Evolutionary conservation across 1,140 invertebrate genomes (phyloP), one percentile per base, ranked within the genome.

Genomic region (Samia ricini): DNA sequence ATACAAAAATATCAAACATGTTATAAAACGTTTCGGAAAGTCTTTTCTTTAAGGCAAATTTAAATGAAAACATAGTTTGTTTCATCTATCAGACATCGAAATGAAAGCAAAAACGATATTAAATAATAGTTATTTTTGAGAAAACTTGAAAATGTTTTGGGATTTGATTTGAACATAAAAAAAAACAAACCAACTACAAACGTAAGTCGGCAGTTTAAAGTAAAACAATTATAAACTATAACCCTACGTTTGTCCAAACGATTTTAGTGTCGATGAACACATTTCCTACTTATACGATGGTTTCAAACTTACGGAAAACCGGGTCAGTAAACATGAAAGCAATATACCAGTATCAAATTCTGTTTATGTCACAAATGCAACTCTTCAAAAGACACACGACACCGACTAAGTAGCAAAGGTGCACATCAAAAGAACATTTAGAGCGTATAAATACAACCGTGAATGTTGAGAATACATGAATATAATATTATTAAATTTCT

Each of bases 311-410:
- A 42, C 12, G 33, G 8, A 42, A 15, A 42, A 42, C 12, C 33
- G n/a, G 33, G 33, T 42, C 33, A 42, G 33, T 42, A 42, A 42
- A 10, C 33, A 42, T 42, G 33, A 42, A 42, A 42, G 33, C 33
- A 55, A 23, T 24, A 10, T n/a, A n/a, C n/a, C 52, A 29, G 29
- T 57, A 57, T 57, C 56, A 57, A 57, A 57, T 57, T 57, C 8
- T 33, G 12, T 57, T 42, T 10, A 42, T 42, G 33, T 42, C 33
- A 42, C 10, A 42, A 42, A 42, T 12, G 33, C 33, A 42, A 42
- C 33, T 63, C 68, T 74, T 71, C 68, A 83, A 83, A 86, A 71
- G 81, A 79, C 74, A 86, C 63, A 63, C 56, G 75, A 85, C 63
- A 83, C 76, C 70, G 67, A 26, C 24, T 68, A 66, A 62, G 68